Base-by-base conservation (phyloP, 2,888 invertebrate species). In the Sycophila texana region DNA sequence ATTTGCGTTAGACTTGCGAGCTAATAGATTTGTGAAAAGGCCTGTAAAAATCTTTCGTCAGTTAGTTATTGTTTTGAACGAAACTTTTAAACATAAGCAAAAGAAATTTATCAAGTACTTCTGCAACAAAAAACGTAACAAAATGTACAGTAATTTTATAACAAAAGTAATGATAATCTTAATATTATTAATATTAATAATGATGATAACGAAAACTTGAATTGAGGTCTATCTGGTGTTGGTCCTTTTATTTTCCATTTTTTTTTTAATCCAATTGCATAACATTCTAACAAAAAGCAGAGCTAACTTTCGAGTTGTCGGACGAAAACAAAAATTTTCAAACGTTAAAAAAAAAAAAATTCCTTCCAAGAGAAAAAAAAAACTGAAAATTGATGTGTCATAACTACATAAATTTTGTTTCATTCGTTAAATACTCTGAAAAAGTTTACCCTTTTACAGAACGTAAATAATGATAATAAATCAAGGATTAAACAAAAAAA, bases 211-310 rank as follows among this genome's bases (percentile, higher is more conserved):
- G 74, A 71, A 22, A 76, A 79, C 30, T 75, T 73, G 47, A 76
- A 68, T 70, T 71, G 71, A 57, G 70, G 70, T 74, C 76, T 79
- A 71, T 67, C 74, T 81, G 79, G 79, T 81, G 79, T 77, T 79
- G 79, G 79, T 79, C 77, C 71, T 81, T 74, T 74, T 73, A 70
- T 81, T 81, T 78, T 87, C 86, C 85, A 84, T 85, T 87, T 85
- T 39, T 39, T 10, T 10, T 10, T 86, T 86, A 84, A 80, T 82
- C 81, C 79, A 83, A 82, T 83, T 86, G 86, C 85, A 84, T 87
- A 88, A 88, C 87, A 88, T 85, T 86, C 87, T 88, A 88, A 88
- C 88, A 61, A 71, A 68, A 77, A 66, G 18, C 67, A 87, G 85
- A 86, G 85, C 87, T 87, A 88, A 88, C 86, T 86, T 85, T 84